A percentile compares a stretch with the other conserved stretches of the same genome.
Conservation (phyloP, 1,140 invertebrate genomes). For the Cyclargus thomasi region DNA sequence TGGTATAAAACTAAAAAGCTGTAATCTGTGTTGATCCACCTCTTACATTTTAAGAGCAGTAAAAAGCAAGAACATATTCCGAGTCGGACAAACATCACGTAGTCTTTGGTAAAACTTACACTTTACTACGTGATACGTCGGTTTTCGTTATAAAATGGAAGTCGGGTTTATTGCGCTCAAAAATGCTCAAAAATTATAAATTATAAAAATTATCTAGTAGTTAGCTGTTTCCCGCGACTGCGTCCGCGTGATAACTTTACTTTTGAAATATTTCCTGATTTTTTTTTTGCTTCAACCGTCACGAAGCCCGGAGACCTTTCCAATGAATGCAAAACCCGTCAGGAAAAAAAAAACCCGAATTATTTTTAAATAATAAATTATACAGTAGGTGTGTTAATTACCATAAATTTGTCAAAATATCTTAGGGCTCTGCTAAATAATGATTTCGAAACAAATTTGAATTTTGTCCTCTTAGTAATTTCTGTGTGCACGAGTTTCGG, state of each 20-base stretch:
- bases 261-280: too few relatives aligned
- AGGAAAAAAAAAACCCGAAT: too few relatives aligned
- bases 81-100: neutral
- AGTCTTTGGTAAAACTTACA: neutral
- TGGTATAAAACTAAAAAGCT: neutral
- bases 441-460: neutral
- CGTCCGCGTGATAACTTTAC: too few relatives aligned
- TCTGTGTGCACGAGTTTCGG: neutral
- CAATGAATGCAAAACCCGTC: too few relatives aligned
- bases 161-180: neutral
- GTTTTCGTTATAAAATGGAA: neutral
- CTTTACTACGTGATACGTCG: neutral
- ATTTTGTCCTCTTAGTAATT: neutral
- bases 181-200: neutral
- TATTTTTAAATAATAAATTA: too few relatives aligned
- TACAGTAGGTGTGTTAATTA: constrained; percentile 1
- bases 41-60: neutral
- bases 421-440: neutral
- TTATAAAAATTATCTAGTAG: too few relatives aligned
- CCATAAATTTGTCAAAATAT: neutral
- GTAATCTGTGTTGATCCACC: neutral
- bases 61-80: neutral
- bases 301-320: too few relatives aligned
- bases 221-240: too few relatives aligned
- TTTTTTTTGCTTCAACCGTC: too few relatives aligned